A percentile compares a stretch with the other conserved stretches of the same genome.
phyloP scores from a whole-genome alignment of 2,797 vertebrate species.

The Falco berigora region DNA sequence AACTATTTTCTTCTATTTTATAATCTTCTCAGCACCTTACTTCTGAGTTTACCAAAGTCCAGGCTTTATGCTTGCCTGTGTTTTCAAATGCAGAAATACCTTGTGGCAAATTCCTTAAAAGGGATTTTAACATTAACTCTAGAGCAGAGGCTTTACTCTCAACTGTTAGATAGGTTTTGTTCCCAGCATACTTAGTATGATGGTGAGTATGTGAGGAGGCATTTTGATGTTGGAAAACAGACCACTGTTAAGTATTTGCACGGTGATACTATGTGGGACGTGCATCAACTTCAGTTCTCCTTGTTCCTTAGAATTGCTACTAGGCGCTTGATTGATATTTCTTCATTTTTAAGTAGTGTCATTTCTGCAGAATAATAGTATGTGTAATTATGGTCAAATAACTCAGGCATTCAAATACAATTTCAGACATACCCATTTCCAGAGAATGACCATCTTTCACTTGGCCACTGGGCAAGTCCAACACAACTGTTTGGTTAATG shows the following conservation, averaged over 20 bases:
- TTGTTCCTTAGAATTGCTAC: background rate
- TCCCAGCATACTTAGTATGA: background rate
- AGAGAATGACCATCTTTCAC: background rate
- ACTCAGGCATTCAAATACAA: background rate
- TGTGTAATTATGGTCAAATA: background rate
- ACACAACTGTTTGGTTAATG: background rate
- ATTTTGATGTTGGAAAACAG: background rate
- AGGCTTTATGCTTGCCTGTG: background rate
- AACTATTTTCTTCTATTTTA: background rate
- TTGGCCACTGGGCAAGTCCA: background rate
- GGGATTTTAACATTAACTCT: background rate
- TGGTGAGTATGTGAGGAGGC: background rate
- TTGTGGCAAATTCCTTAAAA: background rate
- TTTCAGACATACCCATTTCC: background rate
- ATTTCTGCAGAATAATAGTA: background rate
- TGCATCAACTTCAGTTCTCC: accelerated
- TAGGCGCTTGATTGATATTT: background rate
- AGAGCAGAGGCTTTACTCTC: background rate
- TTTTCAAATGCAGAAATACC: background rate
- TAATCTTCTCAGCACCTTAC: background rate
- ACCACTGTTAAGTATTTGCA: background rate
- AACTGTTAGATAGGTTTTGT: background rate
- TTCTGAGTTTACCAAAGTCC: background rate
- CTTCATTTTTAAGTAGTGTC: background rate
- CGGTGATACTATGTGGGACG: accelerated